Base-by-base conservation (phyloP, 1,140 invertebrate species). In the Bombus balteatus region DNA sequence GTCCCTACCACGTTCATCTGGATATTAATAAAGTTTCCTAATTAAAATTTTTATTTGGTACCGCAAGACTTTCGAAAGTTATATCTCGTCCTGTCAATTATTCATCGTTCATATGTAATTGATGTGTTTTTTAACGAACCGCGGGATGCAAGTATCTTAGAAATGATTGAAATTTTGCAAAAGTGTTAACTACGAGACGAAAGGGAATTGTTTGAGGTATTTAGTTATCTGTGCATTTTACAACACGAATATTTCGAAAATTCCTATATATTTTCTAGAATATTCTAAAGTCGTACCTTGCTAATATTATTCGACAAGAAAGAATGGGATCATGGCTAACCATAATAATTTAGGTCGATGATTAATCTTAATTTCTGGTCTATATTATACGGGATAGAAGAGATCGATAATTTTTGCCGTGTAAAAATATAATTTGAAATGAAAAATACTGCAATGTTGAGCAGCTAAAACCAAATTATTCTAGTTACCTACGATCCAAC, bases 391-490 rank as follows among this genome's bases (percentile, higher is more conserved):
- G 28, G 3, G 59, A n/a, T 28, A 28, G 12, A 62, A n/a, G 1
- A 28, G 25, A 28, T n/a, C 10, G 28, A 62, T n/a, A 10, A 62
- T 62, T 62, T 62, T 10, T 12, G n/a, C n/a, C 10, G 59, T 13
- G 28, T 12, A 9, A n/a, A 62, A 53, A 53, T 13, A 13, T n/a
- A 13, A 13, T 22, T 22, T 22, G 47, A 22, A 53, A 22, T 53
- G 0, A 6, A 53, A 22, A 28, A 12, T n/a, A n/a, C 28, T n/a
- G 3, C 28, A 1, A 13, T 4, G 12, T n/a, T 0, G 10, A n/a
- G 28, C 59, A 28, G 4, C 4, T 12, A n/a, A 4, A n/a, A 10
- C 3, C 28, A 28, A 62, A n/a, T n/a, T n/a, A n/a, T 4, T 25
- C 3, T 4, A 12, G 28, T 59, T 28, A 59, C 10, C 9, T 10